Percentiles rank a stretch among this genome's conserved stretches.
Conservation (phyloP, 1,140 invertebrate genomes). For the Drosophila pandora region DNA sequence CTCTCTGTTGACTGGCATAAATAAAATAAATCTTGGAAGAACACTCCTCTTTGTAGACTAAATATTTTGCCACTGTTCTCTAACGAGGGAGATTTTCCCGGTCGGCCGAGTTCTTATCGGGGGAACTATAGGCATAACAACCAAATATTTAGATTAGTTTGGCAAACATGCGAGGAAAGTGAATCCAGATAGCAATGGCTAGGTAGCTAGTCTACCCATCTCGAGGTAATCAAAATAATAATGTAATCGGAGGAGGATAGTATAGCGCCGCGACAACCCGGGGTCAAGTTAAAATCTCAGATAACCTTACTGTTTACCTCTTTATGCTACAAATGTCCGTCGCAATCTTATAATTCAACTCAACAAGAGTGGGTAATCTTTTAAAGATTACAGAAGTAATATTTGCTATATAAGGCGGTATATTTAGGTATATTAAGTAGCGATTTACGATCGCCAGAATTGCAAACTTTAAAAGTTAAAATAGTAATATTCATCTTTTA, state of each 20-base stretch:
- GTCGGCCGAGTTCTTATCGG: constrained; percentile 19
- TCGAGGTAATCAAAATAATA: constrained; percentile 18
- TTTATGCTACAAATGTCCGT: constrained; percentile 30
- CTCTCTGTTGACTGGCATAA: constrained; percentile 1
- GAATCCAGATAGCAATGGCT: constrained; percentile 28
- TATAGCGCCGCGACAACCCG: constrained; percentile 5
- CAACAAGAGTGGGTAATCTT: background rate
- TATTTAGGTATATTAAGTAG: too few relatives aligned
- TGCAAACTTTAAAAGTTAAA: too few relatives aligned
- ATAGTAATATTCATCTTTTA: background rate
- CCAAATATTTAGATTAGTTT: constrained; percentile 55
- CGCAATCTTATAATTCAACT: background rate
- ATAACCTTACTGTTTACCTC: constrained; percentile 34
- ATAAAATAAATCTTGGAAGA: constrained; percentile 1
- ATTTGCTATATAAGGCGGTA: too few relatives aligned
- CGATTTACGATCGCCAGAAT: too few relatives aligned
- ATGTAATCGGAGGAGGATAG: constrained; percentile 18
- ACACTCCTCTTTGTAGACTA: constrained; percentile 2
- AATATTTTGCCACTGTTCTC: constrained; percentile 25
- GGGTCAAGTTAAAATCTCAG: constrained; percentile 16
- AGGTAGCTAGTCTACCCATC: background rate
- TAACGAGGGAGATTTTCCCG: background rate
- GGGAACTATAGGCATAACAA: constrained; percentile 42
- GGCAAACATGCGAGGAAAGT: constrained; percentile 40
- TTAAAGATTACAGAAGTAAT: background rate